Conservation (phyloP, 2,888 invertebrate species). For the Nomada flava region DNA sequence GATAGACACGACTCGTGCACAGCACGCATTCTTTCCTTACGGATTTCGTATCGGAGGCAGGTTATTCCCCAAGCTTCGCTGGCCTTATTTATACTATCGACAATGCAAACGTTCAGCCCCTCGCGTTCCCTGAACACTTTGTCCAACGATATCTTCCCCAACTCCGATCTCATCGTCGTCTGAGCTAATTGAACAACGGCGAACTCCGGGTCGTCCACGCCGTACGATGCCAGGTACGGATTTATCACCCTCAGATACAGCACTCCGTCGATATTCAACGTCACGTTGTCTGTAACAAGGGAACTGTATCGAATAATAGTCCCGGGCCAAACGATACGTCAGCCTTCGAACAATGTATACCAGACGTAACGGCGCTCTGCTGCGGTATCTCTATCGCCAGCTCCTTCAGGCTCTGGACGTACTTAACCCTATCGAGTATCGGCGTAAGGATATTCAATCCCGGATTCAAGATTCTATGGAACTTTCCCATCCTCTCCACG, state of each 20-base stretch:
- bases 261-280: slow-evolving; percentile 98
- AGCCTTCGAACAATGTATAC: slow-evolving; percentile 75
- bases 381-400: slow-evolving; percentile 99
- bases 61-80: slow-evolving; percentile 99
- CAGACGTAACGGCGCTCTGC: slow-evolving; percentile 98
- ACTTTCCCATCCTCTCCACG: slow-evolving; percentile 99
- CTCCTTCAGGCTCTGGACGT: slow-evolving; percentile 99
- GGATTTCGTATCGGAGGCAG: slow-evolving; percentile 97
- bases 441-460: slow-evolving; percentile 97
- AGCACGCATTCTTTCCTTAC: slow-evolving; percentile 84
- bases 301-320: not conserved
- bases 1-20: not conserved
- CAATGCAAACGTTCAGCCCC: slow-evolving; percentile 96
- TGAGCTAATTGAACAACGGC: slow-evolving; percentile 99
- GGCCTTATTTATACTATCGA: slow-evolving; percentile 98
- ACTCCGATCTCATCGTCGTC: slow-evolving; percentile 99
- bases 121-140: slow-evolving; percentile 99
- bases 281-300: slow-evolving; percentile 93
- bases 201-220: slow-evolving; percentile 99
- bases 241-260: slow-evolving; percentile 97
- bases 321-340: not conserved
- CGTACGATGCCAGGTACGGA: slow-evolving; percentile 97
- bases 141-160: slow-evolving; percentile 98
- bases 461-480: slow-evolving; percentile 96
- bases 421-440: slow-evolving; percentile 95